Conservation (phyloP, 1,140 invertebrate genomes). For the Gonioctena quinquepunctata region DNA sequence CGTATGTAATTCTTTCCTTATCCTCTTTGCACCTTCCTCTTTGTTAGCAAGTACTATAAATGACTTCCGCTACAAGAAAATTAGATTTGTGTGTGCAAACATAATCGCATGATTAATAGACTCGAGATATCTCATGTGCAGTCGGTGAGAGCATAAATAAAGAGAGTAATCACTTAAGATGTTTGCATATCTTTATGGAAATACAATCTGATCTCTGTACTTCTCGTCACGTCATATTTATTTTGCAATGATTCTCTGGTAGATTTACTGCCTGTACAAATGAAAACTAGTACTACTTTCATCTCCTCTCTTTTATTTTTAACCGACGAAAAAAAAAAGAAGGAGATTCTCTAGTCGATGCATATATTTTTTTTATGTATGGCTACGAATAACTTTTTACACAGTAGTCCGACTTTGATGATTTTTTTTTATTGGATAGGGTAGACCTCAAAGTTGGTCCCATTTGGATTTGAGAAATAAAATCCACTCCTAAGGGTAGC, state of each 20-base stretch:
- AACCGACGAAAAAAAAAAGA: too few species aligned
- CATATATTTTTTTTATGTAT: too few species aligned
- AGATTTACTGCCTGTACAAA: too few species aligned
- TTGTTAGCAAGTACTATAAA: conserved; percentile 20
- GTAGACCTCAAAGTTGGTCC: too few species aligned
- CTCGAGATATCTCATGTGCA: background rate
- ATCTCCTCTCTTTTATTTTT: too few species aligned
- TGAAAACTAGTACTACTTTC: too few species aligned
- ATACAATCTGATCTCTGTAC: background rate
- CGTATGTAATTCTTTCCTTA: background rate
- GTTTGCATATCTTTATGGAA: conserved; percentile 17
- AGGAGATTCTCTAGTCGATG: too few species aligned
- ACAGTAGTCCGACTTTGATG: too few species aligned
- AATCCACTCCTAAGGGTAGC: too few species aligned
- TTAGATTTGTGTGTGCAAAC: conserved; percentile 28
- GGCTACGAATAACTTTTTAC: too few species aligned
- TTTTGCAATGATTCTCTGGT: background rate
- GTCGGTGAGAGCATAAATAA: conserved; percentile 16
- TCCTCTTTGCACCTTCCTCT: conserved; percentile 19
- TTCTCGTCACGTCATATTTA: background rate
- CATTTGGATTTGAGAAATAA: too few species aligned
- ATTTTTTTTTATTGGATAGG: too few species aligned
- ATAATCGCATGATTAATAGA: conserved; percentile 27
- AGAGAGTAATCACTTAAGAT: conserved; percentile 11
- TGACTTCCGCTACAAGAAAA: conserved; percentile 30